phyloP scores from a whole-genome alignment of 2,888 invertebrate species.

The Melanophora roralis region DNA sequence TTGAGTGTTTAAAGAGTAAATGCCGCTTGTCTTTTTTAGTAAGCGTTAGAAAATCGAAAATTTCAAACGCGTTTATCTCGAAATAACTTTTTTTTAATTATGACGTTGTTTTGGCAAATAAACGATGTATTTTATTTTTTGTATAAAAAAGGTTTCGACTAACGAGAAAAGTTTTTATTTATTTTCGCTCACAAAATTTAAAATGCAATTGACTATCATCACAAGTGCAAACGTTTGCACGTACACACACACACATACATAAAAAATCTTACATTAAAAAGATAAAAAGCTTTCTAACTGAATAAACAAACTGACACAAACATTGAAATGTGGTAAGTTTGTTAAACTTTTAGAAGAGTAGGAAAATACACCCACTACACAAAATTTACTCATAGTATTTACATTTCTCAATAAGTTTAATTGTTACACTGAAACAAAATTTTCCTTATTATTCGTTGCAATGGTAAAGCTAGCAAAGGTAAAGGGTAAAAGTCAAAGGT shows the following conservation, averaged over 20 bases:
- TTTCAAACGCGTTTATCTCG: no score
- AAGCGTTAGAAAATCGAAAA: no score
- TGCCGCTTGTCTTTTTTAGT: no score
- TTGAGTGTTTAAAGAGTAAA: no score
- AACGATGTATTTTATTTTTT: background rate
- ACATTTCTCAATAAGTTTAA: no score
- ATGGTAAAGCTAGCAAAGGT: no score
- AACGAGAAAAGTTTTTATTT: background rate
- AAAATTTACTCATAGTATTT: background rate
- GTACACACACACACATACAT: background rate
- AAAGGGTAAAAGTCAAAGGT: no score
- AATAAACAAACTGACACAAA: constrained; percentile 19
- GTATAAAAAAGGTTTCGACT: background rate
- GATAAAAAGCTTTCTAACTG: background rate
- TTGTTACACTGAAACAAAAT: no score
- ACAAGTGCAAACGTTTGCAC: no score
- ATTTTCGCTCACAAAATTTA: background rate
- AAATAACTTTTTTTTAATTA: no score
- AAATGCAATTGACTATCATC: background rate
- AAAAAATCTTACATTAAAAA: background rate
- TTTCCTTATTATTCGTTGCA: no score
- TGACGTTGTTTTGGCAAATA: background rate
- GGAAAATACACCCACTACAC: background rate
- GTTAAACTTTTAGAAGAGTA: background rate
- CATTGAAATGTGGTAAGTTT: constrained; percentile 13